Conservation (phyloP, 2,888 invertebrate genomes). For the Eumerus sabulonum region DNA sequence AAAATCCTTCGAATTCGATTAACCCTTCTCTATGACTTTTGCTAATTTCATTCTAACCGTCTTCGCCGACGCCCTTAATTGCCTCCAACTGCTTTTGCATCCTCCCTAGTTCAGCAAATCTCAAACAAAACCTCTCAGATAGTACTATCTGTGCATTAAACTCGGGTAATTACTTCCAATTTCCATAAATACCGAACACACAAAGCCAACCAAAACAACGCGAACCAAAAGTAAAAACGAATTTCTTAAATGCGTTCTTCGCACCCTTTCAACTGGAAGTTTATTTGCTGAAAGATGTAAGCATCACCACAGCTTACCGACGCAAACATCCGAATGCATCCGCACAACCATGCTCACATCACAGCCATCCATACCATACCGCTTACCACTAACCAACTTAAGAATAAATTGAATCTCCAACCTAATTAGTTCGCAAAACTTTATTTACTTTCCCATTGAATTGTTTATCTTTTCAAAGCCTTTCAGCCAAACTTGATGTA, state of each 20-base stretch:
- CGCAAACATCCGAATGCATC: slow-evolving; percentile 28
- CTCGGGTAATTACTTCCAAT: no score
- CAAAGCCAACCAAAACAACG: no score
- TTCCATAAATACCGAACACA: no score
- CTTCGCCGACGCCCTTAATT: no score
- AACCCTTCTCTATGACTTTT: no score
- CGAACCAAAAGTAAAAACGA: no score
- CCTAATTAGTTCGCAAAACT: slow-evolving; percentile 40
- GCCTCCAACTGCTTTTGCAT: no score
- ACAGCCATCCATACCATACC: slow-evolving; percentile 5
- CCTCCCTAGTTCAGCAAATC: no score
- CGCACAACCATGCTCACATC: neutral
- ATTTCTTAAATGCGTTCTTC: neutral
- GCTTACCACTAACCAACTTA: slow-evolving; percentile 4
- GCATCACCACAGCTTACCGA: slow-evolving; percentile 3
- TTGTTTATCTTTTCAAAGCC: slow-evolving; percentile 51
- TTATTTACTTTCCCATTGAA: slow-evolving; percentile 35
- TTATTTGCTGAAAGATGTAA: neutral
- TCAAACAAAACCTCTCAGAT: no score
- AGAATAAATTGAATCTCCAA: slow-evolving; percentile 46
- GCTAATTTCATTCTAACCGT: no score
- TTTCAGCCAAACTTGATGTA: slow-evolving; percentile 43
- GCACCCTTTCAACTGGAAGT: neutral
- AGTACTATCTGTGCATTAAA: no score
- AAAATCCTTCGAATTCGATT: no score